Conservation (phyloP, 2,888 invertebrate genomes). For the Apeira syringaria region DNA sequence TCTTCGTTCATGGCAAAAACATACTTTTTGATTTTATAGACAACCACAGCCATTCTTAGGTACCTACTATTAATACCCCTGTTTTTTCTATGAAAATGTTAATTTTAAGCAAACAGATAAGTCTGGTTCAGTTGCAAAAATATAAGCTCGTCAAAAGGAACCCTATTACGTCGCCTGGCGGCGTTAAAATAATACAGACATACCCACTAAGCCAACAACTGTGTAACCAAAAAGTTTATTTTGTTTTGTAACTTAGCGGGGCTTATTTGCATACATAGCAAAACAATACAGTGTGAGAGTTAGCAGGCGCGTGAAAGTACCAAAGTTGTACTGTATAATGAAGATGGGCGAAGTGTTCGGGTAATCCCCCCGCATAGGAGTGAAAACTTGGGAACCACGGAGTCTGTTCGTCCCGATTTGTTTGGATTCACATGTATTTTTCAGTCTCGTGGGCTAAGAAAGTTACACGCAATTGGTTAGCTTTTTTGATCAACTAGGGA, state of each 20-base stretch:
- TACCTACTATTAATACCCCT: too few species aligned
- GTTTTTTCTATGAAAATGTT: not conserved
- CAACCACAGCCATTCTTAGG: too few species aligned
- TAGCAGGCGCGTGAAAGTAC: slow-evolving; percentile 63
- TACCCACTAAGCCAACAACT: slow-evolving; percentile 46
- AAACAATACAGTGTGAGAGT: slow-evolving; percentile 52
- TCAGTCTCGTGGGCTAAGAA: slow-evolving; percentile 18
- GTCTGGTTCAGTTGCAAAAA: slow-evolving; percentile 11
- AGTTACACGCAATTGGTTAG: slow-evolving; percentile 8
- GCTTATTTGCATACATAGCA: slow-evolving; percentile 75
- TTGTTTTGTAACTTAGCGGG: slow-evolving; percentile 65
- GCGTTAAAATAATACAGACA: slow-evolving; percentile 46
- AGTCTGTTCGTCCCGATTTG: slow-evolving; percentile 33
- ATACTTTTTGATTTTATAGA: too few species aligned
- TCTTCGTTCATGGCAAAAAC: too few species aligned
- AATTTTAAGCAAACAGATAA: slow-evolving; percentile 4
- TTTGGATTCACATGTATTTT: slow-evolving; percentile 46
- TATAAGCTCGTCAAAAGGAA: slow-evolving; percentile 30
- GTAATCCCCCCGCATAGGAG: slow-evolving; percentile 65
- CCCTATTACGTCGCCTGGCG: slow-evolving; percentile 26
- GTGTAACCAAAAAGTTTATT: slow-evolving; percentile 65
- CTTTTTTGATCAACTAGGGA: too few species aligned
- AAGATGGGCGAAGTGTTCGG: slow-evolving; percentile 68
- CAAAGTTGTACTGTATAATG: slow-evolving; percentile 75
- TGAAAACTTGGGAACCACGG: slow-evolving; percentile 64